Conservation (phyloP, 2,797 vertebrate genomes). For the Microchirus variegatus region DNA sequence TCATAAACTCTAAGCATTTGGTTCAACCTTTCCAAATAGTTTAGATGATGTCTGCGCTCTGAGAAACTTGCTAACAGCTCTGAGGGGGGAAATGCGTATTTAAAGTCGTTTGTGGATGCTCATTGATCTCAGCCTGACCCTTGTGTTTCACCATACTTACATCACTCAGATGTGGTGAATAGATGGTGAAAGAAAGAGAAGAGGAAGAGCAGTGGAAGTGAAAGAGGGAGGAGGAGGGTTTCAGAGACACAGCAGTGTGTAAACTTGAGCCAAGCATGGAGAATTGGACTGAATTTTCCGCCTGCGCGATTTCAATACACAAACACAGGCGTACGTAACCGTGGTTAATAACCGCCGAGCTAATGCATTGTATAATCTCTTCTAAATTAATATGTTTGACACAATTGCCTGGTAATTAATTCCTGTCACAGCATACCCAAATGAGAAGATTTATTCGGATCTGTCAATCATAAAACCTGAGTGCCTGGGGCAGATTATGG, state of each 20-base stretch:
- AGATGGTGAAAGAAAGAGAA: slow-evolving; percentile 11
- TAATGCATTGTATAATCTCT: slow-evolving; percentile 82
- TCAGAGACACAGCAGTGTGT: slow-evolving; percentile 46
- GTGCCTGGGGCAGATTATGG: slow-evolving; percentile 63
- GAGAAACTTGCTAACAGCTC: not conserved
- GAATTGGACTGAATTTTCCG: slow-evolving; percentile 71
- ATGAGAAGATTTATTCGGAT: slow-evolving; percentile 78
- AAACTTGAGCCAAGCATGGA: slow-evolving; percentile 60
- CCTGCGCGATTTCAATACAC: slow-evolving; percentile 77
- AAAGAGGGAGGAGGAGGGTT: slow-evolving; percentile 33
- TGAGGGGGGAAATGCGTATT: not conserved
- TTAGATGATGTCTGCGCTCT: not conserved
- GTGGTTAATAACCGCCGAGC: slow-evolving; percentile 73
- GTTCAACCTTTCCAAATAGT: no score
- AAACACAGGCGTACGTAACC: slow-evolving; percentile 73
- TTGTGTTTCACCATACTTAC: not conserved
- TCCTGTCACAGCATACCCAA: slow-evolving; percentile 73
- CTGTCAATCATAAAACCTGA: slow-evolving; percentile 77
- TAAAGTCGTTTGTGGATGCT: not conserved
- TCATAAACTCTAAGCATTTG: no score
- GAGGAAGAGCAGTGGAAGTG: slow-evolving; percentile 25
- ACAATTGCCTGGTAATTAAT: slow-evolving; percentile 83
- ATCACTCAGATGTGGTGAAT: slow-evolving; percentile 12
- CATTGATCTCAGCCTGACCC: slow-evolving; percentile 5
- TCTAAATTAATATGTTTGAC: slow-evolving; percentile 83